These are phyloP conservation scores for Turritopsis dohrnii DNA, from an alignment of 30 jellyfish, hydroid and myxozoan species.

Conservation along the genomic window DNA sequence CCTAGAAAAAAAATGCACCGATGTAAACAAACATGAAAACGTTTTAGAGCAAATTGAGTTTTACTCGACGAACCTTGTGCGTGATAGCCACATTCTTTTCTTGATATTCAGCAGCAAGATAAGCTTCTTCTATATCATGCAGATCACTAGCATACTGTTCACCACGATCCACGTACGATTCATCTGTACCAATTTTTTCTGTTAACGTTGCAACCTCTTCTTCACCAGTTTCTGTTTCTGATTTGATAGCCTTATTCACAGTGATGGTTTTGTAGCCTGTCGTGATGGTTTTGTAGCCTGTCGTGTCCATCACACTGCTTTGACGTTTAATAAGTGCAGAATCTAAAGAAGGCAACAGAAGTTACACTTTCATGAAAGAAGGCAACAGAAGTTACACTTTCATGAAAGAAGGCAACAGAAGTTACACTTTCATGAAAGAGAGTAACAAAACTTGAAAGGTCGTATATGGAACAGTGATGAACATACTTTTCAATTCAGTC, in stretches of 20 bases:
- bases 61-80: background rate
- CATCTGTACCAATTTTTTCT: conserved; percentile 21
- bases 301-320: conserved; percentile 1
- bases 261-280: background rate
- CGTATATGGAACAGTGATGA: background rate
- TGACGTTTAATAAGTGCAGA: conserved; percentile 9
- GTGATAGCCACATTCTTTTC: conserved; percentile 1
- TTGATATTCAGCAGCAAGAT: conserved; percentile 48
- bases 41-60: too few relatives aligned
- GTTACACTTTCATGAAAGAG: background rate
- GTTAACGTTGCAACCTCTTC: conserved; percentile 26
- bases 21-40: too few relatives aligned
- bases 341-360: background rate
- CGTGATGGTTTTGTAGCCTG: background rate
- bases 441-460: conserved; percentile 8
- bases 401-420: background rate
- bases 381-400: background rate
- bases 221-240: conserved; percentile 24
- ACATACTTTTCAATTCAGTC: conserved; percentile 66
- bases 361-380: background rate
- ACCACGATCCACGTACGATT: conserved; percentile 2
- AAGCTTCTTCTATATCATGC: conserved; percentile 66
- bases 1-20: too few relatives aligned
- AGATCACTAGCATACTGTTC: conserved; percentile 37
- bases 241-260: conserved; percentile 7